These are phyloP conservation scores for Elegia similella DNA, from an alignment of 2,888 invertebrate genomes.

Conservation along the genomic window DNA sequence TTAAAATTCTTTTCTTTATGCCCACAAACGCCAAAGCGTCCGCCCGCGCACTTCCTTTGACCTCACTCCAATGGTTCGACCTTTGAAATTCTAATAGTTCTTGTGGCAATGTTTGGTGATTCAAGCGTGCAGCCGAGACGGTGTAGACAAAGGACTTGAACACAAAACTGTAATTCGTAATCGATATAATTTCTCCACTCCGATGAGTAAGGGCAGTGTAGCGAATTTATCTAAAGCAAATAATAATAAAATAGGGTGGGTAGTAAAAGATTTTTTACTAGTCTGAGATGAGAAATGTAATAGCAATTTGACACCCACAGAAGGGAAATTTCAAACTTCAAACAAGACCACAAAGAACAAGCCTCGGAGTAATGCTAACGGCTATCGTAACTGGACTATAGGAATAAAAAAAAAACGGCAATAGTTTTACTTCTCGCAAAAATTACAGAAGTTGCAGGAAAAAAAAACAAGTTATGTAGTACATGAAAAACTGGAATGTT, in stretches of 20 bases:
- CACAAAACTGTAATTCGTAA: too few relatives aligned
- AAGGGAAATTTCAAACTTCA: too few relatives aligned
- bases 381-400: too few relatives aligned
- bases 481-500: background rate
- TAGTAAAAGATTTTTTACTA: too few relatives aligned
- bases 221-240: too few relatives aligned
- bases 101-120: slow-evolving; percentile 8
- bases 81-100: slow-evolving; percentile 6
- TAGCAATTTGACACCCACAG: too few relatives aligned
- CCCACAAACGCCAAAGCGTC: slow-evolving; percentile 2
- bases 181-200: too few relatives aligned
- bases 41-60: slow-evolving; percentile 19
- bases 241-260: too few relatives aligned
- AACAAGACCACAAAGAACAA: too few relatives aligned
- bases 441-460: background rate
- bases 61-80: slow-evolving; percentile 11
- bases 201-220: too few relatives aligned
- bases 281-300: too few relatives aligned
- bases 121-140: background rate
- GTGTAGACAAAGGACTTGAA: background rate
- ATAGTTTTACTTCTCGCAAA: background rate
- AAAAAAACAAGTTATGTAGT: background rate
- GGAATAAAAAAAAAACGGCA: background rate
- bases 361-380: too few relatives aligned
- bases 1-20: slow-evolving; percentile 16